These are phyloP conservation scores for Gephyroberyx darwinii DNA, from an alignment of 2,797 vertebrate species.

Conservation along the genomic window DNA sequence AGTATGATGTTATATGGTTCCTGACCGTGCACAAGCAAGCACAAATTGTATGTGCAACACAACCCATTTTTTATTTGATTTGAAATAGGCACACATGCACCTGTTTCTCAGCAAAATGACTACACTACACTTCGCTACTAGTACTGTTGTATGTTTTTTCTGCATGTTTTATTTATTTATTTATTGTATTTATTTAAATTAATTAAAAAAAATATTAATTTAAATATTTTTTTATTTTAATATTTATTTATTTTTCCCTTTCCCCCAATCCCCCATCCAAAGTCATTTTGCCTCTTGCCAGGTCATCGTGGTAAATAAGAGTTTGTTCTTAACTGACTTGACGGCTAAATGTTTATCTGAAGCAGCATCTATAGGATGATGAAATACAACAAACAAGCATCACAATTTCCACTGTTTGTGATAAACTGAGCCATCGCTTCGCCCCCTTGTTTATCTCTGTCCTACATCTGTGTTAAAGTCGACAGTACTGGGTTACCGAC, in stretches of 20 bases:
- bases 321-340: neutral
- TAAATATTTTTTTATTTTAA: no score
- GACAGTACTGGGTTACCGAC: slow-evolving; percentile 36
- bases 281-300: no score
- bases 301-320: no score
- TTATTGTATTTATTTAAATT: neutral
- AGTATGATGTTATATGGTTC: no score
- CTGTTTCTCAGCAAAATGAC: no score
- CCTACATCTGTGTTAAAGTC: slow-evolving; percentile 66
- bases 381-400: slow-evolving; percentile 36
- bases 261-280: no score
- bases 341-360: slow-evolving; percentile 32
- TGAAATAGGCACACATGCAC: no score
- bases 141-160: no score
- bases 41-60: neutral
- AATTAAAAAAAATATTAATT: neutral
- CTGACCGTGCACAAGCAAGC: no score
- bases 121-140: no score
- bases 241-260: no score
- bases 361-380: slow-evolving; percentile 33
- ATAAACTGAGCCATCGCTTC: slow-evolving; percentile 3
- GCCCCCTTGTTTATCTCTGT: slow-evolving; percentile 62
- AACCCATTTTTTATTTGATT: neutral
- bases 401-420: slow-evolving; percentile 60
- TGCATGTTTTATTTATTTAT: no score